Conservation (phyloP, 2,113 vertebrate genomes). For the Sylvia atricapilla region DNA sequence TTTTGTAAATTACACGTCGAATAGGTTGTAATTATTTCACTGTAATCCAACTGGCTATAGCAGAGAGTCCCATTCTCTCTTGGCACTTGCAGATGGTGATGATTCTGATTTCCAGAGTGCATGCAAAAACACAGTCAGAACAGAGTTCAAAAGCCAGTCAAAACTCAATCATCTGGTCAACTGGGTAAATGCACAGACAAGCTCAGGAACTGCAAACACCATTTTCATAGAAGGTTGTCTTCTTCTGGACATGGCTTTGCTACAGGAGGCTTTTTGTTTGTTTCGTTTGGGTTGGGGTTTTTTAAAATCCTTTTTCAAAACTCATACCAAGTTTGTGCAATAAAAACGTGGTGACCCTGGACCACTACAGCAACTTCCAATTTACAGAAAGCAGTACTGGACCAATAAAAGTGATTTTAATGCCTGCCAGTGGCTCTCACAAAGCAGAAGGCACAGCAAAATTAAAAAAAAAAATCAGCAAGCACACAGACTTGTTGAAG, state of each 20-base stretch:
- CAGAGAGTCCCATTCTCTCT: slow-evolving; percentile 32
- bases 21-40: slow-evolving; percentile 23
- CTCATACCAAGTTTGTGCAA: slow-evolving; percentile 27
- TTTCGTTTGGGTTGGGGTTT: neutral
- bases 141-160: slow-evolving; percentile 62
- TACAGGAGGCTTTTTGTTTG: neutral
- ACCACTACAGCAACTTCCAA: slow-evolving; percentile 30
- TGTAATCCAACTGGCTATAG: slow-evolving; percentile 60
- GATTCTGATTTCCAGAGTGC: slow-evolving; percentile 25
- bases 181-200: slow-evolving; percentile 5
- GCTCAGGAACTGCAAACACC: slow-evolving; percentile 62
- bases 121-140: slow-evolving; percentile 32
- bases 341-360: neutral
- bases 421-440: slow-evolving; percentile 53
- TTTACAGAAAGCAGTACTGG: slow-evolving; percentile 13
- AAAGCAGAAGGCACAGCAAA: slow-evolving; percentile 58
- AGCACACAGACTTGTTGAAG: slow-evolving; percentile 66
- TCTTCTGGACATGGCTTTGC: slow-evolving; percentile 63
- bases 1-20: slow-evolving; percentile 14
- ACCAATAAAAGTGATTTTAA: slow-evolving; percentile 20
- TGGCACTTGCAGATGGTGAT: slow-evolving; percentile 8
- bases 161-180: slow-evolving; percentile 50
- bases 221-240: slow-evolving; percentile 66
- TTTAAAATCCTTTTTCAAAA: slow-evolving; percentile 55
- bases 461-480: slow-evolving; percentile 68